phyloP scores from a whole-genome alignment of 2,113 vertebrate species.

The Archilochus colubris region DNA sequence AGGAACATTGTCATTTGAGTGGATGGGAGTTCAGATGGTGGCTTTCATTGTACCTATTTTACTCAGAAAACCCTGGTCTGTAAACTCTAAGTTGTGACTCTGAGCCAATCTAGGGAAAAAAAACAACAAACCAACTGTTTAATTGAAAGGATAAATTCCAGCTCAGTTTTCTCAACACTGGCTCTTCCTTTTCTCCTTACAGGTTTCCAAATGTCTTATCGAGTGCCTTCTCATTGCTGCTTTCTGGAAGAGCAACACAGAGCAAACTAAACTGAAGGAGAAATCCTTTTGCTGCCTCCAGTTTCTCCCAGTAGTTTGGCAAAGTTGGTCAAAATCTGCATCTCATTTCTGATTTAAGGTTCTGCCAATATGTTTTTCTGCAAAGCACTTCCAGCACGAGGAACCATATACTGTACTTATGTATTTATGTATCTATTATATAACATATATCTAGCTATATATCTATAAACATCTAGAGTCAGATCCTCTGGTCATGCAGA shows the following conservation, averaged over 20 bases:
- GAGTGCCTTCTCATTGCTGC: neutral
- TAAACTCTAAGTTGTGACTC: neutral
- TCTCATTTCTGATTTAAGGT: neutral
- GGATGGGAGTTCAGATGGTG: neutral
- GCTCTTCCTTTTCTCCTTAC: neutral
- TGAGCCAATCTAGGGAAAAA: neutral
- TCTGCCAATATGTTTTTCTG: neutral
- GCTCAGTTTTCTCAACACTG: neutral
- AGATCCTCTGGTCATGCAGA: neutral
- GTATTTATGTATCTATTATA: too few species aligned
- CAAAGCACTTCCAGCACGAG: neutral
- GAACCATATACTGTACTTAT: neutral
- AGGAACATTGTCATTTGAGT: constrained; percentile 31
- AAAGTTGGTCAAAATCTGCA: neutral
- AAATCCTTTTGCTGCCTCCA: neutral
- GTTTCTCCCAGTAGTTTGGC: neutral
- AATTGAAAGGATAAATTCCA: constrained; percentile 11
- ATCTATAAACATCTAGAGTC: too few species aligned
- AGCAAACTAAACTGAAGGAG: neutral
- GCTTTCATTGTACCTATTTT: neutral
- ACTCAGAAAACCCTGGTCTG: neutral
- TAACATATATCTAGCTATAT: too few species aligned
- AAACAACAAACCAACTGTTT: neutral
- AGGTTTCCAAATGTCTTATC: neutral
- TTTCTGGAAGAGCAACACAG: neutral